These are phyloP conservation scores for Xestia ashworthii DNA, from an alignment of 2,888 invertebrate genomes.

Conservation along the genomic window DNA sequence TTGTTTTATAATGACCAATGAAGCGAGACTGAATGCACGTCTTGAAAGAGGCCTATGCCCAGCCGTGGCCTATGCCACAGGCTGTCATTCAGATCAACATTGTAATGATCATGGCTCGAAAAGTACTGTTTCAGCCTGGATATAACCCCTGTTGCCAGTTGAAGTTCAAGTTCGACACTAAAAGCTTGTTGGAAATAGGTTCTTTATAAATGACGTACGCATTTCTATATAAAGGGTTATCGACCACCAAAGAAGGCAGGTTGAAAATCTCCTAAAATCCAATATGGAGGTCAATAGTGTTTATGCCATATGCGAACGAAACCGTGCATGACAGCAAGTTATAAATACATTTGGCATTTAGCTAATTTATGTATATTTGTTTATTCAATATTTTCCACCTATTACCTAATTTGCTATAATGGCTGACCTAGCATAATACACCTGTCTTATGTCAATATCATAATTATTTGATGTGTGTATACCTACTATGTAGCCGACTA, in stretches of 20 bases:
- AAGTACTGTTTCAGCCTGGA: neutral
- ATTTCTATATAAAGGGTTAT: conserved; percentile 3
- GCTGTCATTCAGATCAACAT: neutral
- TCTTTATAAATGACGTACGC: neutral
- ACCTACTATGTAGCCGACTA: neutral
- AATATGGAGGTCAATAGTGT: neutral
- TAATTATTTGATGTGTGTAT: neutral
- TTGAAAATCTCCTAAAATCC: conserved; percentile 7
- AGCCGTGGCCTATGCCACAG: neutral
- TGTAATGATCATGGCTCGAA: neutral
- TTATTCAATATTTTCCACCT: conserved; percentile 16
- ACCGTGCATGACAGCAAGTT: neutral
- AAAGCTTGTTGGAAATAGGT: neutral
- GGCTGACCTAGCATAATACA: neutral
- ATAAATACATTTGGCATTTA: conserved; percentile 11
- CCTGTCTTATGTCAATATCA: neutral
- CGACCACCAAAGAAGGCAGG: neutral
- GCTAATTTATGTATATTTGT: neutral
- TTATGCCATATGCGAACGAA: neutral
- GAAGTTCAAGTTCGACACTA: neutral
- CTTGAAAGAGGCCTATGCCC: neutral
- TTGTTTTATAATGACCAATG: neutral
- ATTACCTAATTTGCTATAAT: neutral
- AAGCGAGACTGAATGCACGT: neutral
- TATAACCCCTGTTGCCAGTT: too few species aligned